Percentiles rank a stretch among this genome's conserved stretches.
Evolutionary conservation across 1,140 invertebrate species (phyloP).

Genomic region (Vanessa atalanta): DNA sequence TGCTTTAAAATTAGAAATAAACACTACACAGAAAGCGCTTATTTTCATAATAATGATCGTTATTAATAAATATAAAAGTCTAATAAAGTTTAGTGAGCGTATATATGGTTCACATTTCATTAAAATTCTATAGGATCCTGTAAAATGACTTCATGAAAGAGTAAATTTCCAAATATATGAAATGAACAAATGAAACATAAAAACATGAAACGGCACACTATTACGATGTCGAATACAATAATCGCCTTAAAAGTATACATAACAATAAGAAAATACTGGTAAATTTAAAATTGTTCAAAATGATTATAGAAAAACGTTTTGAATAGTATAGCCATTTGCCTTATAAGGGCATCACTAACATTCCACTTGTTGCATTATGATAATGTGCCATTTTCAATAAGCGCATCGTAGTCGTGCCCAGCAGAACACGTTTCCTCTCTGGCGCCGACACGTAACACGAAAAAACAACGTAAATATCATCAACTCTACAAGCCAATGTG

Average conservation of each 20-base stretch:
- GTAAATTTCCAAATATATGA: too few relatives aligned
- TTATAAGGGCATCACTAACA: constrained; percentile 61
- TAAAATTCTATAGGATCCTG: too few relatives aligned
- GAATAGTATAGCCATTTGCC: constrained; percentile 51
- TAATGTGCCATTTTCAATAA: constrained; percentile 72
- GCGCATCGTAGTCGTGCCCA: constrained; percentile 54
- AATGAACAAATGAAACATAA: too few relatives aligned
- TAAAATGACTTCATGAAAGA: too few relatives aligned
- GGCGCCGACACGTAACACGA: constrained; percentile 44
- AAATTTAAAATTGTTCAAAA: constrained; percentile 4
- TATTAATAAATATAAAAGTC: too few relatives aligned
- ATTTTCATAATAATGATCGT: too few relatives aligned
- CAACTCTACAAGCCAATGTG: constrained; percentile 14
- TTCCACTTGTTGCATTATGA: constrained; percentile 68
- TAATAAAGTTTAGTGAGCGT: too few relatives aligned
- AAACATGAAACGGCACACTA: too few relatives aligned
- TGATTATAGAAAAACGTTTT: constrained; percentile 29
- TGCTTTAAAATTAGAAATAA: too few relatives aligned
- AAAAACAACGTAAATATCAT: constrained; percentile 20
- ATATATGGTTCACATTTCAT: too few relatives aligned
- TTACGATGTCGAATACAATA: too few relatives aligned
- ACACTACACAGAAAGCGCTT: too few relatives aligned
- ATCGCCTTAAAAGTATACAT: background rate
- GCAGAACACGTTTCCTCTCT: constrained; percentile 54
- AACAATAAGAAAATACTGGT: background rate